A percentile compares a stretch with the other conserved stretches of the same genome.
These are phyloP conservation scores for Esox lucius DNA, from an alignment of 2,797 vertebrate species.

Conservation along the genomic window DNA sequence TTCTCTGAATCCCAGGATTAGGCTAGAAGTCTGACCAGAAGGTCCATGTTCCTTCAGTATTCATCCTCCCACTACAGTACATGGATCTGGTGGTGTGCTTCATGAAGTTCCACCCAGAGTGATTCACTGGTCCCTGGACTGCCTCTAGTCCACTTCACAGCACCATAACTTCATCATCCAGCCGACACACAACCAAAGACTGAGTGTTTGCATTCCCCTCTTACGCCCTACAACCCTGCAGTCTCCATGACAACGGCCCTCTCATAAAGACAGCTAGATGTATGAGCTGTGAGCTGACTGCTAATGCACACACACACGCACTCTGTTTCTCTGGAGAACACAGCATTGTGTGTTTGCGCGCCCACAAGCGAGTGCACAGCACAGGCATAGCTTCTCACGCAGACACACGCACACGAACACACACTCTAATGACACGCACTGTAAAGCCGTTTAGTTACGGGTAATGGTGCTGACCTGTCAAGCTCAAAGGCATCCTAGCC, in stretches of 20 bases:
- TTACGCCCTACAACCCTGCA: constrained; percentile 62
- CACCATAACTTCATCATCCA: constrained; percentile 39
- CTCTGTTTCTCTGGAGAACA: constrained; percentile 17
- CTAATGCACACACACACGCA: constrained; percentile 60
- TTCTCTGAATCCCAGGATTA: neutral
- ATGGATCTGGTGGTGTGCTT: neutral
- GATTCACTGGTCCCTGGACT: constrained; percentile 13
- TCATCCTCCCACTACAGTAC: neutral
- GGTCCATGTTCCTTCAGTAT: neutral
- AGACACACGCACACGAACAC: constrained; percentile 21
- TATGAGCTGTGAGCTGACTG: constrained; percentile 76
- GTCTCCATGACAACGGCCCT: constrained; percentile 82
- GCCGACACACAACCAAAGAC: constrained; percentile 26
- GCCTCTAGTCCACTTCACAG: constrained; percentile 25
- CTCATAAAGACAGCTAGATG: constrained; percentile 72
- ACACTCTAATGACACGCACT: constrained; percentile 15
- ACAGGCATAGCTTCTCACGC: constrained; percentile 4
- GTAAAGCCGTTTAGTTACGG: constrained; percentile 18
- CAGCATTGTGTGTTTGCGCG: neutral
- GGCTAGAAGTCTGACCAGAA: neutral
- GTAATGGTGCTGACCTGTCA: constrained; percentile 41
- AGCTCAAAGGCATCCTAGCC: constrained; percentile 57
- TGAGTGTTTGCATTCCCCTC: constrained; percentile 18
- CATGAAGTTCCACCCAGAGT: neutral
- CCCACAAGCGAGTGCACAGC: constrained; percentile 19